A percentile compares a stretch with the other conserved stretches of the same genome.
These are phyloP conservation scores for Patiria miniata DNA, from an alignment of 35 echinoderm and acorn worm genomes.

Conservation along the genomic window DNA sequence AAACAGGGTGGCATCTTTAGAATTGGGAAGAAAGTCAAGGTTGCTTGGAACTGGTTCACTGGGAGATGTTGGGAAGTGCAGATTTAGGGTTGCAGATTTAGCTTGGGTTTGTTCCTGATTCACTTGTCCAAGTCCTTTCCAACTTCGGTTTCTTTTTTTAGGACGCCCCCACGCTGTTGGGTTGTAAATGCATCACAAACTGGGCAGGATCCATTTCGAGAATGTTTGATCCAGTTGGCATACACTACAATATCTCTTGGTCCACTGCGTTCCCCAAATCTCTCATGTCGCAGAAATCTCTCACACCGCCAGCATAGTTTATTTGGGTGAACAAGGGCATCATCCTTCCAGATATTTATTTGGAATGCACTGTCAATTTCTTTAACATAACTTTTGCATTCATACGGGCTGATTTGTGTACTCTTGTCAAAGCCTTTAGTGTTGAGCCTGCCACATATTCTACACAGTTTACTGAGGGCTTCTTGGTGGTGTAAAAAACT, in stretches of 20 bases:
- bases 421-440: not conserved
- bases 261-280: not conserved
- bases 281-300: not conserved
- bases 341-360: not conserved
- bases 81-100: not conserved
- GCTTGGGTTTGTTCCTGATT: not conserved
- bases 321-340: not conserved
- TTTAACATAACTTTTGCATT: not conserved
- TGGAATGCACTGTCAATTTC: not conserved
- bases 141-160: not conserved
- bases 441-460: not conserved
- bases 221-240: not conserved
- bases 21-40: not conserved
- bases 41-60: not conserved
- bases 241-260: not conserved
- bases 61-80: not conserved
- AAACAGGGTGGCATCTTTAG: not conserved
- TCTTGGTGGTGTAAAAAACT: not conserved
- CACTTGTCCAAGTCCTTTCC: not conserved
- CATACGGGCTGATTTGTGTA: not conserved
- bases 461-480: not conserved
- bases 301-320: not conserved
- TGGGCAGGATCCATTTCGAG: not conserved
- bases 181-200: not conserved
- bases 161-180: not conserved